Evolutionary conservation across 2,797 vertebrate genomes (phyloP).

Genomic region (Acanthurus leucopareius): DNA sequence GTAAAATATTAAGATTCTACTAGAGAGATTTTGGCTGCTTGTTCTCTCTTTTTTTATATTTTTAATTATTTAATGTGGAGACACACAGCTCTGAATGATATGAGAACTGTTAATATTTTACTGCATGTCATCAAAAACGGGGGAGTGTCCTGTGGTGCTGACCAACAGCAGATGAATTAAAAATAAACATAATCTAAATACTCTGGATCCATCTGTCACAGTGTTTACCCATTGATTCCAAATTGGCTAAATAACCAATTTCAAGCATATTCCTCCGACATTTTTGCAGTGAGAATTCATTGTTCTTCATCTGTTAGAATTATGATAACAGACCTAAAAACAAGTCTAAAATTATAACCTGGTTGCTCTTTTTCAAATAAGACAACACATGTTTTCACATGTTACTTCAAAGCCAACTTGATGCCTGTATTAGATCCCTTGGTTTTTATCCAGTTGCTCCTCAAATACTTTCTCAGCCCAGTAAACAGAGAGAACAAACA

Average conservation of each 20-base stretch:
- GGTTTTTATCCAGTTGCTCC: constrained; percentile 22
- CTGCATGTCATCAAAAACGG: neutral
- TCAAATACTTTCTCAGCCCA: constrained; percentile 31
- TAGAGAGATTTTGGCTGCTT: neutral
- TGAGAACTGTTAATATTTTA: neutral
- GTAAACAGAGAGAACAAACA: constrained; percentile 34
- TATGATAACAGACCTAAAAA: neutral
- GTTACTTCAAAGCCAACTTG: neutral
- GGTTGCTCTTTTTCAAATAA: neutral
- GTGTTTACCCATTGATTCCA: neutral
- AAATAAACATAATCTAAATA: neutral
- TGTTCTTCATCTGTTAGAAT: neutral
- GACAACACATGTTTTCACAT: neutral
- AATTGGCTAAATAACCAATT: constrained; percentile 17
- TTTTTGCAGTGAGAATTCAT: neutral
- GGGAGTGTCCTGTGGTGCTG: neutral
- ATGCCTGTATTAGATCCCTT: neutral
- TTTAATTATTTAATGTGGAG: neutral
- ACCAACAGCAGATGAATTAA: constrained; percentile 5
- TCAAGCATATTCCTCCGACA: neutral
- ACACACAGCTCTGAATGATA: neutral
- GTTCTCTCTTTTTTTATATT: neutral
- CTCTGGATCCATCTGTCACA: neutral
- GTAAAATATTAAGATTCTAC: neutral
- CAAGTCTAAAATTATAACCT: neutral